Evolutionary conservation across 1,140 invertebrate genomes (phyloP).

Genomic region (Melitaea cinxia): DNA sequence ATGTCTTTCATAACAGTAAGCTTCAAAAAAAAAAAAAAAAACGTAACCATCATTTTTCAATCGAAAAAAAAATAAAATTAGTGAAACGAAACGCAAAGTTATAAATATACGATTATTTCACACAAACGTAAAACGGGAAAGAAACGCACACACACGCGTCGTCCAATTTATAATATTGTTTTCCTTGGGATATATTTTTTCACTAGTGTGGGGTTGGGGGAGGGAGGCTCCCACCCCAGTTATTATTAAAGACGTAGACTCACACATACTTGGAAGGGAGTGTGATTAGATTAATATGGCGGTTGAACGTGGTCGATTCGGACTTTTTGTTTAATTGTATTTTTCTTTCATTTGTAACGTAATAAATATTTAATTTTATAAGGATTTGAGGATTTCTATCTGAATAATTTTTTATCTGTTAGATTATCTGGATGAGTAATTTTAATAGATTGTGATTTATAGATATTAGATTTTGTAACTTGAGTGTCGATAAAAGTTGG

Average conservation of each 20-base stretch:
- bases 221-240: conserved; percentile 56
- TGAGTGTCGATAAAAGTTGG: no score
- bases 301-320: conserved; percentile 33
- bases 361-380: conserved; percentile 6
- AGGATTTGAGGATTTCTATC: background rate
- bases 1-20: no score
- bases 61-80: background rate
- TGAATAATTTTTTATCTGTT: no score
- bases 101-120: conserved; percentile 13
- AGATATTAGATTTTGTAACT: no score
- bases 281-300: conserved; percentile 79
- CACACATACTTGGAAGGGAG: conserved; percentile 75
- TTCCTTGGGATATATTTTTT: conserved; percentile 80
- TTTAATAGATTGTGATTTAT: no score
- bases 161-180: conserved; percentile 81
- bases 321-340: conserved; percentile 29
- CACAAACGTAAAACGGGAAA: conserved; percentile 17
- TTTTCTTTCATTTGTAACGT: conserved; percentile 18
- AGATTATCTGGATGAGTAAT: no score
- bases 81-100: background rate
- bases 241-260: conserved; percentile 81
- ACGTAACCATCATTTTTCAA: no score
- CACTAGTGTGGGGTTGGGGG: conserved; percentile 66
- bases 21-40: no score
- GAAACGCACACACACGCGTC: conserved; percentile 46